Conservation (phyloP, 2,113 vertebrate genomes). For the Tragelaphus strepsiceros region DNA sequence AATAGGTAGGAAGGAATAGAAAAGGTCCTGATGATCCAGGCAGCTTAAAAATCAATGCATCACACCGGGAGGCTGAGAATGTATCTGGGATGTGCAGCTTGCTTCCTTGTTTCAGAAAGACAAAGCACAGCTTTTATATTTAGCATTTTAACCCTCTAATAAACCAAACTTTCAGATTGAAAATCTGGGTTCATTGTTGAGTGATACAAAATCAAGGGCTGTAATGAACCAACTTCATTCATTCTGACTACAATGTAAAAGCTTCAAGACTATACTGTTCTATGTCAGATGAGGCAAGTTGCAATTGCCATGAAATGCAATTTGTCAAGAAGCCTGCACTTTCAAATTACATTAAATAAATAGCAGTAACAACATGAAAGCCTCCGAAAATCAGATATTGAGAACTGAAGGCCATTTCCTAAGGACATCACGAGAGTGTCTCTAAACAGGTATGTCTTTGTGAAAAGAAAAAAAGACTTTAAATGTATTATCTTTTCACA, state of each 20-base stretch:
- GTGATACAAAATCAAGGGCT: background rate
- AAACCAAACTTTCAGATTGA: background rate
- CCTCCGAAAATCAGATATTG: background rate
- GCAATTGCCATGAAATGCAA: background rate
- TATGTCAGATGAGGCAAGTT: background rate
- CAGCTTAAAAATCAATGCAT: background rate
- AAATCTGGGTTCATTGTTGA: background rate
- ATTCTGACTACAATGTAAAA: background rate
- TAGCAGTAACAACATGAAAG: slow-evolving; percentile 8
- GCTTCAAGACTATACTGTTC: background rate
- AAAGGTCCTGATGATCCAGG: background rate
- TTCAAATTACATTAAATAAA: slow-evolving; percentile 52
- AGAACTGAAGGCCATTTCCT: background rate
- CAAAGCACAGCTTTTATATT: background rate
- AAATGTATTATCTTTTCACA: slow-evolving; percentile 21
- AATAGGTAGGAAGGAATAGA: background rate
- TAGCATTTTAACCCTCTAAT: background rate
- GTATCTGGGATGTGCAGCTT: background rate
- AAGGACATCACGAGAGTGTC: background rate
- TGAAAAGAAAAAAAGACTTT: background rate
- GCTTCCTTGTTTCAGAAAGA: background rate
- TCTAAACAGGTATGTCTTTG: background rate
- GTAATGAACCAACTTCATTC: background rate
- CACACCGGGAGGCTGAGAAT: slow-evolving; percentile 14
- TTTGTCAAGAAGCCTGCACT: background rate